phyloP scores from a whole-genome alignment of 2,797 vertebrate species.

The Tragopan temminckii region DNA sequence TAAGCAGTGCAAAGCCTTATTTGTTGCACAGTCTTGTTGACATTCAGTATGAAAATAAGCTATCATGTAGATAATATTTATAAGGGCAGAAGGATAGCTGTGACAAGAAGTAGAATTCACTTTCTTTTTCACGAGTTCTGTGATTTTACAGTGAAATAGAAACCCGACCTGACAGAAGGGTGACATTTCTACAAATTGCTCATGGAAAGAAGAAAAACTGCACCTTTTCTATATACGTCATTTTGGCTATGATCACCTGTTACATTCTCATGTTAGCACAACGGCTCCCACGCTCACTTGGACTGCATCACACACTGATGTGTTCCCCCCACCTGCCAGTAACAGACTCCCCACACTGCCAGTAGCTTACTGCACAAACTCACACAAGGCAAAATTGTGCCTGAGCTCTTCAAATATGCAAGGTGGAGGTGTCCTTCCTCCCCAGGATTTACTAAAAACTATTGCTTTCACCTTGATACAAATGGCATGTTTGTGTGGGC shows the following conservation, averaged over 20 bases:
- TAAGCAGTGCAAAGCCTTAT: neutral
- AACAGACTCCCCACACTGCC: neutral
- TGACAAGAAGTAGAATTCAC: neutral
- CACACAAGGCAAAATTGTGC: neutral
- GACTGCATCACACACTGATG: fast-evolving
- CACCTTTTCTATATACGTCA: neutral
- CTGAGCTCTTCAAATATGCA: neutral
- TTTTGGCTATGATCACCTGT: fast-evolving
- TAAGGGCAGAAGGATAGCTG: neutral
- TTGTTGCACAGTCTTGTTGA: neutral
- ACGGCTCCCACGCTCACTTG: fast-evolving
- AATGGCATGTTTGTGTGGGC: neutral
- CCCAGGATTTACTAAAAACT: neutral
- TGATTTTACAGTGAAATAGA: neutral
- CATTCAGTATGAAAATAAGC: neutral
- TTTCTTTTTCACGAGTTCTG: neutral
- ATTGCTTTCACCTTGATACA: neutral
- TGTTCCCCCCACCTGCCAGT: neutral
- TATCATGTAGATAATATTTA: neutral
- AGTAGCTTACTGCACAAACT: neutral
- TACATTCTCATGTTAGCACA: fast-evolving
- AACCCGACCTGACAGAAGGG: neutral
- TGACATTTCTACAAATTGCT: neutral
- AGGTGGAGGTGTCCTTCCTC: neutral
- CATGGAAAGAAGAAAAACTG: neutral